Percentiles rank a stretch among this genome's conserved stretches.
Conservation (phyloP, 2,888 invertebrate species). For the Temnothorax ravouxi region DNA sequence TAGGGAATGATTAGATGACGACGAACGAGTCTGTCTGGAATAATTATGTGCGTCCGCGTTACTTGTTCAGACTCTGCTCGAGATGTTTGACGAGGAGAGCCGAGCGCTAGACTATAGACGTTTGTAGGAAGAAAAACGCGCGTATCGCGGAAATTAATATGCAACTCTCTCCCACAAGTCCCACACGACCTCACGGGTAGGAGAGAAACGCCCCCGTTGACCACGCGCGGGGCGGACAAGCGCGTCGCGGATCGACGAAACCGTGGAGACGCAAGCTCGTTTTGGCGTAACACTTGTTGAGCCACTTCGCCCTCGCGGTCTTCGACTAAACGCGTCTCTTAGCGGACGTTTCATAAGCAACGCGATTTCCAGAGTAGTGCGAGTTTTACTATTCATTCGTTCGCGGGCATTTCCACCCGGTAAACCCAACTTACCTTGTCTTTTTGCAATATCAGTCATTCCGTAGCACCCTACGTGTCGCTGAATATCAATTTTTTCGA, state of each 20-base stretch:
- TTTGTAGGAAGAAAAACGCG: no score
- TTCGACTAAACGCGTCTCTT: conserved; percentile 61
- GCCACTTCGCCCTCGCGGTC: conserved; percentile 65
- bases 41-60: background rate
- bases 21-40: background rate
- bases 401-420: background rate
- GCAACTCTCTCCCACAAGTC: background rate
- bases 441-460: background rate
- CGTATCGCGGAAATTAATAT: conserved; percentile 23
- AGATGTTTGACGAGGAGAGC: background rate
- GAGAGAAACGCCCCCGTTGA: conserved; percentile 69
- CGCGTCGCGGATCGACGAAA: conserved; percentile 71
- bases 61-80: background rate
- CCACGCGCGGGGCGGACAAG: conserved; percentile 68
- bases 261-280: conserved; percentile 73
- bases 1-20: background rate
- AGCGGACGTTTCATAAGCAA: conserved; percentile 70
- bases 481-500: background rate
- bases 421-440: background rate
- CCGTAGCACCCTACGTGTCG: background rate
- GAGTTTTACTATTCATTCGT: background rate
- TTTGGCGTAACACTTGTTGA: conserved; percentile 82
- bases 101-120: background rate
- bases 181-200: conserved; percentile 10
- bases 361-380: conserved; percentile 32